phyloP scores from a whole-genome alignment of 1,140 invertebrate species.

The Tetranychus urticae region DNA sequence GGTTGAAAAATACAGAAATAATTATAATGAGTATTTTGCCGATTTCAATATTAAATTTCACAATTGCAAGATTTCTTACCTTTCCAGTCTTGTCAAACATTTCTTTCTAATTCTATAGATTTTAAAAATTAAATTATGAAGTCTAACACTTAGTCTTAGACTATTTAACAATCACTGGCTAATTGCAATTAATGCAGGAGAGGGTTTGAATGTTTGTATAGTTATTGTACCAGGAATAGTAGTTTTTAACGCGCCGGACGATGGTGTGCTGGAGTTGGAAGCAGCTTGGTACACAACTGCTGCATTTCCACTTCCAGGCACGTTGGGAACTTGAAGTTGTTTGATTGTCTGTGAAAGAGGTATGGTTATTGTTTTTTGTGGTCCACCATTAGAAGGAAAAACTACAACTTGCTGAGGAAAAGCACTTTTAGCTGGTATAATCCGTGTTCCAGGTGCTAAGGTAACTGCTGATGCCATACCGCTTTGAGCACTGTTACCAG shows the following conservation, averaged over 20 bases:
- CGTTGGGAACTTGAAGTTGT: background rate
- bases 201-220: slow-evolving; percentile 1
- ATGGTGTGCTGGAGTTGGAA: background rate
- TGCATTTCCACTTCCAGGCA: background rate
- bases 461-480: background rate
- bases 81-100: no score
- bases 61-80: no score
- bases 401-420: background rate
- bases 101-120: no score
- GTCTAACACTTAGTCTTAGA: no score
- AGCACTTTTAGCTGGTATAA: background rate
- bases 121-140: no score
- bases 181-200: no score
- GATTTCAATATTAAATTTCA: no score
- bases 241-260: background rate
- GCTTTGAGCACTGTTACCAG: background rate
- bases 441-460: background rate
- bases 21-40: no score
- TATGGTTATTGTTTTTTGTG: slow-evolving; percentile 1
- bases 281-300: background rate
- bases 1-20: no score
- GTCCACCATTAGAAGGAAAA: background rate
- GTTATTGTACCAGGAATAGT: background rate
- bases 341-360: slow-evolving; percentile 1
- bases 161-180: no score